Conservation (phyloP, 2,113 vertebrate species). For the Gymnocephalus cernua region DNA sequence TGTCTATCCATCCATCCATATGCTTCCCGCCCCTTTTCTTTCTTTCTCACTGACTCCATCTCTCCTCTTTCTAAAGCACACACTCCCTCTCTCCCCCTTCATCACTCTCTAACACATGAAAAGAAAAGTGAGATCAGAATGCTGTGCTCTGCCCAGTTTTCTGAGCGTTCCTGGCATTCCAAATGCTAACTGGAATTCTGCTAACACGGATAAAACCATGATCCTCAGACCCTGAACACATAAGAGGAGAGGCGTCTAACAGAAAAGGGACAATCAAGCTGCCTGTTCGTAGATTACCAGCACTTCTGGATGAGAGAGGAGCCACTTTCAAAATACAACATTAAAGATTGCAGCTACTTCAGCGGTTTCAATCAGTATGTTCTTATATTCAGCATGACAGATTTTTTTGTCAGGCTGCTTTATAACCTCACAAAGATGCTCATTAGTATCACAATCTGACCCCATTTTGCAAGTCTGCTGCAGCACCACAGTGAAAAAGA, state of each 20-base stretch:
- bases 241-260: conserved; percentile 17
- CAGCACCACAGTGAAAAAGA: conserved; percentile 4
- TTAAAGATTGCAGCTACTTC: conserved; percentile 25
- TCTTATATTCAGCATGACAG: neutral
- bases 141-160: conserved; percentile 34
- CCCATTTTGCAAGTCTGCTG: conserved; percentile 4
- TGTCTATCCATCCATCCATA: conserved; percentile 22
- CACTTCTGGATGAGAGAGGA: conserved; percentile 25
- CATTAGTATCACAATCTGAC: conserved; percentile 3
- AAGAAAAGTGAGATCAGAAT: conserved; percentile 52
- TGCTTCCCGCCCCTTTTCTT: conserved; percentile 11
- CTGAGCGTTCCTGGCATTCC: conserved; percentile 70
- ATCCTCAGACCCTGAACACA: conserved; percentile 23
- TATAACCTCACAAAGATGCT: conserved; percentile 6
- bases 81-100: conserved; percentile 1
- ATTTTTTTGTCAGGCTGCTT: conserved; percentile 7
- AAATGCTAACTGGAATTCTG: conserved; percentile 57
- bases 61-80: conserved; percentile 1
- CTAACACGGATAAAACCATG: conserved; percentile 41
- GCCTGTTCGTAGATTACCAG: conserved; percentile 39
- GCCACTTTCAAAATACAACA: conserved; percentile 12
- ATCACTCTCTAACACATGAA: conserved; percentile 58
- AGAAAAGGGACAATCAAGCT: conserved; percentile 39
- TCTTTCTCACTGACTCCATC: conserved; percentile 15
- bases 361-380: conserved; percentile 5